phyloP scores from a whole-genome alignment of 2,888 invertebrate species.

The Chaitophorus viminalis region DNA sequence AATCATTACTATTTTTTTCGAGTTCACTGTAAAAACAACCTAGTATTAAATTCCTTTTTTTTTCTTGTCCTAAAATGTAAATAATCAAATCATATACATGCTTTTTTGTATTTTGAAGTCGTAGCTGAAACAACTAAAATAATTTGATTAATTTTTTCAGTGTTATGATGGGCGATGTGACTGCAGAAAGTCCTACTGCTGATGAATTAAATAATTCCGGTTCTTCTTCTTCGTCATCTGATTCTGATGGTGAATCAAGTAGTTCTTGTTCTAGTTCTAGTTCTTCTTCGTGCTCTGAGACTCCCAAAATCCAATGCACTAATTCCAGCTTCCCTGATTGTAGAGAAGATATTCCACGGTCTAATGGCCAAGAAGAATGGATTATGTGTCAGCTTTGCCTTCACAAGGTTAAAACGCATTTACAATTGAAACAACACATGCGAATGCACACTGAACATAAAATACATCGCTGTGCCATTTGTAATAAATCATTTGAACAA shows the following conservation, averaged over 20 bases:
- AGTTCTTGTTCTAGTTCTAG: slow-evolving; percentile 58
- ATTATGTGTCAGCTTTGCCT: slow-evolving; percentile 52
- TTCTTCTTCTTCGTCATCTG: slow-evolving; percentile 56
- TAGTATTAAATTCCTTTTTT: too few relatives aligned
- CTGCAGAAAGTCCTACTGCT: slow-evolving; percentile 44
- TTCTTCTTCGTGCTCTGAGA: slow-evolving; percentile 41
- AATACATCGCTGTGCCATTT: slow-evolving; percentile 63
- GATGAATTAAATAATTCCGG: slow-evolving; percentile 49
- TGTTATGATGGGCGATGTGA: slow-evolving; percentile 56
- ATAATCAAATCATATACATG: too few relatives aligned
- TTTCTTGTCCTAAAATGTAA: too few relatives aligned
- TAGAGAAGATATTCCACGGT: background rate
- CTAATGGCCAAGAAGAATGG: slow-evolving; percentile 49
- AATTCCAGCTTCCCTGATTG: background rate
- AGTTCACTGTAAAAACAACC: too few relatives aligned
- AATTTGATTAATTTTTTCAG: background rate
- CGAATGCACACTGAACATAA: slow-evolving; percentile 62
- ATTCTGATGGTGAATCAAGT: slow-evolving; percentile 57
- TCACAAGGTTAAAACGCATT: slow-evolving; percentile 51
- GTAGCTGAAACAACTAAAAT: background rate
- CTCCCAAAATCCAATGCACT: background rate
- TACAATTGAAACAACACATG: slow-evolving; percentile 63
- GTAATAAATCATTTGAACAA: slow-evolving; percentile 63
- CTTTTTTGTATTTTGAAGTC: too few relatives aligned
- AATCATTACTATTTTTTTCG: too few relatives aligned